Percentiles rank a stretch among this genome's conserved stretches.
These are phyloP conservation scores for Podarcis raffonei DNA, from an alignment of 2,113 vertebrate species.

Conservation along the genomic window DNA sequence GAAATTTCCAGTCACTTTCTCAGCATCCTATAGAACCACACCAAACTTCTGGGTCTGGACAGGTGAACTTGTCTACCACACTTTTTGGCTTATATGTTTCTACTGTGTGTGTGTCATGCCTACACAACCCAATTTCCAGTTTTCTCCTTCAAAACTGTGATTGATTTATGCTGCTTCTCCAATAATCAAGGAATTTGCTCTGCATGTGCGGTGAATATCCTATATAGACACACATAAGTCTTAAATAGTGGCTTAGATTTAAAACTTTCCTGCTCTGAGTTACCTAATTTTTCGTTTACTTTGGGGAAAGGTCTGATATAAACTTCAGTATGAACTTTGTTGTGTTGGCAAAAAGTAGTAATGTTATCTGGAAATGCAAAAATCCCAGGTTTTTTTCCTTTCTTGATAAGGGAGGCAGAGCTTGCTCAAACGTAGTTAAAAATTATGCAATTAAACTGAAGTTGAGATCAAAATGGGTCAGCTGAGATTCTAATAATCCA, in stretches of 20 bases:
- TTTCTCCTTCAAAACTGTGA: not conserved
- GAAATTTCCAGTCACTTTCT: not conserved
- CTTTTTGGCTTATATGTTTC: not conserved
- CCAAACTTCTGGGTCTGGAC: not conserved
- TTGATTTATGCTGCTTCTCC: not conserved
- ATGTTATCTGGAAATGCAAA: not conserved
- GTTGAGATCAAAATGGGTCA: not conserved
- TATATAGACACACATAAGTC: not conserved
- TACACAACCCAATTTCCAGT: not conserved
- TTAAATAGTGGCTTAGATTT: not conserved
- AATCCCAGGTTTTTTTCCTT: not conserved
- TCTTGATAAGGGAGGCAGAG: not conserved
- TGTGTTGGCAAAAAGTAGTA: not conserved
- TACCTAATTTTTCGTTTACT: not conserved
- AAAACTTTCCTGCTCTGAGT: not conserved
- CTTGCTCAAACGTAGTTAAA: not conserved
- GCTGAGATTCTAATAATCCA: not conserved
- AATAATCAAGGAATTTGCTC: not conserved
- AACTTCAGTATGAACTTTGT: not conserved
- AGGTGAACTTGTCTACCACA: conserved; percentile 14
- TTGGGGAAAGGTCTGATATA: not conserved
- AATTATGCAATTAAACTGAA: not conserved
- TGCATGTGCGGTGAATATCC: not conserved
- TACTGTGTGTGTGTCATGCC: not conserved
- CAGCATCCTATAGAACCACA: not conserved